Evolutionary conservation across 1,140 invertebrate species (phyloP), one percentile per base, ranked within the genome.

Genomic region (Sinonovacula constricta): DNA sequence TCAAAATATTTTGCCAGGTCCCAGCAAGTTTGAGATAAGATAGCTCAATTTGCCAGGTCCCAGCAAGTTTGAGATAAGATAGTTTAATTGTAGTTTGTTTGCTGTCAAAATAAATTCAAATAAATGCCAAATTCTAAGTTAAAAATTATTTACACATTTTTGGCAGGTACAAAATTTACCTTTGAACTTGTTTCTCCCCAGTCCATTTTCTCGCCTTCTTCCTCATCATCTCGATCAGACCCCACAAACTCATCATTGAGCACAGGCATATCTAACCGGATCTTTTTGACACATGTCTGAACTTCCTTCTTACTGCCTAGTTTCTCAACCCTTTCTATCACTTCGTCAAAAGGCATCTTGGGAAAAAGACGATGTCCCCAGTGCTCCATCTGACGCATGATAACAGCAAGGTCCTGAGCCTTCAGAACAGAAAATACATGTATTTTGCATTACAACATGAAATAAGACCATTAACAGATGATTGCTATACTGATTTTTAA

Each of bases 281-380:
- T 94, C 79, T 92, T 93, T 26, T 92, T 92, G 34, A 95, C 83
- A 83, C 88, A 89, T 0, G 88, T 90, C 91, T 89, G 70, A 4
- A 91, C 89, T 76, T 88, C 86, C 72, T 88, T 89, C 65, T 91
- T 91, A 54, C 79, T 78, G 10, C 97, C 97, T 0, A 98, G 91
- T 57, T 93, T 93, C 87, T 97, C 97, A 63, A 96, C 93, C 90
- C 94, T 94, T 67, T 94, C 94, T 0, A 98, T 91, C 77, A 95
- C 95, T 89, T 97, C 96, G 87, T 95, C 94, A 92, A 98, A 98
- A 24, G 94, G 93, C 83, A 95, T 95, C 86, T 95, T 97, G 0
- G 97, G 97, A 92, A 95, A 98, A 54, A 98, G 88, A 74, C 97
- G 92, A 88, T 98, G 96, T 1, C 94, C 94, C 97, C 97, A 99